Base-by-base conservation (phyloP, 2,113 vertebrate species). In the Camelus bactrianus region DNA sequence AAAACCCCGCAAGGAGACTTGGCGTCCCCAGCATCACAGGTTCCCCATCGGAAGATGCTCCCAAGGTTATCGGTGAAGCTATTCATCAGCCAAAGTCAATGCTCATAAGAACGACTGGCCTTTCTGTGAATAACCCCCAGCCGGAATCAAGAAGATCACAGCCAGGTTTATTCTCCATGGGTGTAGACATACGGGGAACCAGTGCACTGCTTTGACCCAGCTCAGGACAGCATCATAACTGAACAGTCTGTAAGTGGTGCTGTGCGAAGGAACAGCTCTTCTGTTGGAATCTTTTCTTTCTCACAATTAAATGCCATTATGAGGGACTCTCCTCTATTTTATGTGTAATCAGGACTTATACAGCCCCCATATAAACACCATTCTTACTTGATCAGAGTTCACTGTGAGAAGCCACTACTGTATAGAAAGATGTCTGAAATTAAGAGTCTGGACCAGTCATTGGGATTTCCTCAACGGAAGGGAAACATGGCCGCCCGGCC, bases 271-370 rank as follows among this genome's bases (percentile, higher is more conserved):
- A 98, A 98, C 96, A 91, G 91, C 98, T 98, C 98, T 98, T 98
- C 98, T 98, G 97, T 96, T 98, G 98, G 97, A 97, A 98, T 98
- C 98, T 98, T 98, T 98, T 98, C 98, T 99, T 98, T 98, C 98
- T 98, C 98, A 98, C 98, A 98, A 99, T 98, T 98, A 98, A 98
- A 98, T 98, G 98, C 98, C 98, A 98, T 98, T 98, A 98, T 98
- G 98, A 99, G 97, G 98, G 98, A 98, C 98, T 98, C 98, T 97
- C 98, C 97, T 98, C 98, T 98, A 98, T 98, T 98, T 98, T 98
- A 98, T 98, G 98, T 32, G 93, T 98, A 98, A 98, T 98, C 98
- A 98, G 98, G 98, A 98, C 98, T 98, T 98, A 98, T 97, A 98
- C 98, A 98, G 98, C 98, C 98, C 98, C 98, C 97, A 98, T 98